Base-by-base conservation (phyloP, 2,888 invertebrate species). In the Drosophila limbata region DNA sequence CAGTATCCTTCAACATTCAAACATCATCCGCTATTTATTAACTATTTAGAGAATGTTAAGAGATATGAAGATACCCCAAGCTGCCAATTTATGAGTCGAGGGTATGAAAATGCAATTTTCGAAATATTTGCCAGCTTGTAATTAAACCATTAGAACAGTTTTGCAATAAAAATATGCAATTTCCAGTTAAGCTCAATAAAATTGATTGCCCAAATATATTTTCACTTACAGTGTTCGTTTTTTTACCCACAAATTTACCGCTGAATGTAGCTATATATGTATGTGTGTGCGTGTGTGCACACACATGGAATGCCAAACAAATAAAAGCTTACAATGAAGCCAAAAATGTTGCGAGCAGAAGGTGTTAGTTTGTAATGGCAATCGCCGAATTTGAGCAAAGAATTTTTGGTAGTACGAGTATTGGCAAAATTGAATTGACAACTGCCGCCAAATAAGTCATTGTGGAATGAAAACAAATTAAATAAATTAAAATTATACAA, bases 301-400 rank as follows among this genome's bases (percentile, higher is more conserved):
- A 47, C n/a, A n/a, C 11, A 21, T 10, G n/a, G 10, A 10, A 17
- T 40, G 40, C 10, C 11, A 31, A 31, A n/a, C 40, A 17, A 3
- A 33, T 33, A 9, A 42, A 9, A 42, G 25, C 10, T 40, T 15
- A 19, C 17, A 19, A 17, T 11, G 42, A 11, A 42, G n/a, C 10
- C 17, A 40, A 15, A 47, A 69, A 71, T 69, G 67, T 66, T 55
- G 55, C 4, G 50, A 50, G 53, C 45, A 53, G 42, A 13, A 9
- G 13, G 62, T 74, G 61, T 69, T 66, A 79, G 76, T 75, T 75
- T 78, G 66, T 63, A 57, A 63, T 63, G 59, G 59, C 57, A 72
- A 69, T 75, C 60, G 76, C 69, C 69, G 72, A 65, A 79, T 75
- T 78, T 76, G 69, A 6, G 4, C 21, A 19, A 11, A 37, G 3